Conservation (phyloP, 2,797 vertebrate species). For the Pangasius djambal region DNA sequence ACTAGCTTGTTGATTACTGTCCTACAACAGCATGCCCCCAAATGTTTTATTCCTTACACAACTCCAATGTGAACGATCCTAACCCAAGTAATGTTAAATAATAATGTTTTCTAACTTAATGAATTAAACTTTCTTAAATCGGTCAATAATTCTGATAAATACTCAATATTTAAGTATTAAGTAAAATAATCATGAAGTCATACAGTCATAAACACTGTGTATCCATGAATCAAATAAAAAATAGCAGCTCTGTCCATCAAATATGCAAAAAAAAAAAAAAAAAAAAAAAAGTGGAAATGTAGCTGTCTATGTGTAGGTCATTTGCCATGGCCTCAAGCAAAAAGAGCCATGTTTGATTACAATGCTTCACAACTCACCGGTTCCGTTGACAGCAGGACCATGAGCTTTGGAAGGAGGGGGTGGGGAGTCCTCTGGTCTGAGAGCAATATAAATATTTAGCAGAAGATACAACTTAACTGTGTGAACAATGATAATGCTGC, state of each 20-base stretch:
- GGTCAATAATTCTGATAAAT: neutral
- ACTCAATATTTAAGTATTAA: neutral
- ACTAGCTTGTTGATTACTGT: neutral
- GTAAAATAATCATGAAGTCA: neutral
- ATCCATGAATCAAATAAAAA: neutral
- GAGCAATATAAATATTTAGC: constrained; percentile 8
- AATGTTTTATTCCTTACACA: neutral
- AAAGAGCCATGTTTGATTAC: neutral
- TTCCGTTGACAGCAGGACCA: constrained; percentile 68
- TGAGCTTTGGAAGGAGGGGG: constrained; percentile 75
- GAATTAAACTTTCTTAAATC: neutral
- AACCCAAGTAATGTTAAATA: neutral
- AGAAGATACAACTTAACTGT: neutral
- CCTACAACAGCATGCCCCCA: neutral
- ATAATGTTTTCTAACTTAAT: neutral
- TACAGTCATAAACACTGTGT: neutral
- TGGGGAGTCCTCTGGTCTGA: constrained; percentile 82
- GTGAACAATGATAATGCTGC: too few relatives aligned
- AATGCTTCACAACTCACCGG: constrained; percentile 73
- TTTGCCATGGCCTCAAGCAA: neutral
- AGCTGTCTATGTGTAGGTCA: neutral
- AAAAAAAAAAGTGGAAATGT: neutral
- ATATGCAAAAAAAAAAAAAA: too few relatives aligned
- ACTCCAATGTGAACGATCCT: neutral
- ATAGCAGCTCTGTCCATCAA: neutral